A percentile compares a stretch with the other conserved stretches of the same genome.
Conservation (phyloP, 2,113 vertebrate genomes). For the Pteropus alecto region DNA sequence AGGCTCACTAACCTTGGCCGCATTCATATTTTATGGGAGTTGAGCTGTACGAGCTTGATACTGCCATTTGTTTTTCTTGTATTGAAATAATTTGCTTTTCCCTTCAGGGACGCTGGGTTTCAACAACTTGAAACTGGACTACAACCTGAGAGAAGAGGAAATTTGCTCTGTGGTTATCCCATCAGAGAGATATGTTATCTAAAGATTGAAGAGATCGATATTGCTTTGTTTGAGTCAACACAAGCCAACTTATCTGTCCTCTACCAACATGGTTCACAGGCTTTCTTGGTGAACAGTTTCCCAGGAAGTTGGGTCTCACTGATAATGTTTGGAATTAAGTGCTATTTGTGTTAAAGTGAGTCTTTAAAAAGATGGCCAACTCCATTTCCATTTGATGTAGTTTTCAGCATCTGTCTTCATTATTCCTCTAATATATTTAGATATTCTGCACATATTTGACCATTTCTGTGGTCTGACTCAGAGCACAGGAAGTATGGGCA, state of each 20-base stretch:
- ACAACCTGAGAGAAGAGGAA: not conserved
- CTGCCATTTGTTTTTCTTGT: conserved; percentile 75
- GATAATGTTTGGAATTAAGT: not conserved
- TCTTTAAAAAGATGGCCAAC: not conserved
- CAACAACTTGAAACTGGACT: conserved; percentile 21
- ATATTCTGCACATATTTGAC: not conserved
- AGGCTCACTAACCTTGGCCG: conserved; percentile 73
- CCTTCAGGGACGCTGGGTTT: conserved; percentile 59
- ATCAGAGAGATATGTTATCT: not conserved
- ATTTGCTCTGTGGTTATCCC: not conserved
- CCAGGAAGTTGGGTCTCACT: not conserved
- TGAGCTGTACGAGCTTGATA: conserved; percentile 50
- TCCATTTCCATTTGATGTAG: not conserved
- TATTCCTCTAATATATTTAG: not conserved
- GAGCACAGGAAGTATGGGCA: not conserved
- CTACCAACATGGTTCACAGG: not conserved
- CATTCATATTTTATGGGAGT: conserved; percentile 74
- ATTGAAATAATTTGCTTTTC: conserved; percentile 77
- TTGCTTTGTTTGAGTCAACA: not conserved
- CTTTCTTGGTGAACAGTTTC: not conserved
- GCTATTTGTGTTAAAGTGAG: not conserved
- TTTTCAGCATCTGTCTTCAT: conserved; percentile 26
- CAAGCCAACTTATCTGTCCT: not conserved
- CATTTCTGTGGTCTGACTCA: conserved; percentile 6
- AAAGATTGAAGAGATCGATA: not conserved